Base-by-base conservation (phyloP, 2,888 invertebrate species). In the Dicranocentrus wangi region DNA sequence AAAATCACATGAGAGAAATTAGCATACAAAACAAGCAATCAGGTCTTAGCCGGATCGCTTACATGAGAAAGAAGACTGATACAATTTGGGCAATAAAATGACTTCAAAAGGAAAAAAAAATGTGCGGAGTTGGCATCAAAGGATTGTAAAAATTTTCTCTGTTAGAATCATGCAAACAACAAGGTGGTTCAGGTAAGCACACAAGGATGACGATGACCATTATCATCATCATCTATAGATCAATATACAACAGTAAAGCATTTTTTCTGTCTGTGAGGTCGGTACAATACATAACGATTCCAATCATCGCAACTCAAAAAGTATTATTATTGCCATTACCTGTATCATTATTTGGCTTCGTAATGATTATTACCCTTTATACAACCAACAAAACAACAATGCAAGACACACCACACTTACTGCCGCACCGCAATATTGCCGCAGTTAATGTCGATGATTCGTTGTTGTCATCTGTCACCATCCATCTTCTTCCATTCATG, bases 391-490 rank as follows among this genome's bases (percentile, higher is more conserved):
- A 51, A 61, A 61, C 39, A 61, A 61, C n/a, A 19, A 61, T 32
- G 10, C n/a, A 3, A 61, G 15, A 61, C 19, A 58, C 27, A 27
- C 58, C 27, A 58, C 27, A 58, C 58, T 15, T 55, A 21, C 55
- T 21, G 25, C 55, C 2, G 21, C 21, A 55, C 47, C 47, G 47
- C 47, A 47, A 15, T 47, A 47, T 47, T 27, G 32, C 61, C 55
- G 60, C 69, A 51, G 69, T 53, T 70, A 47, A 17, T 63, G 53
- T 23, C 43, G 78, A 78, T 78, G 78, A 78, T 70, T 78, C 71
- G 58, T 66, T 78, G 66, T 78, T 78, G 78, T 78, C 78, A 78
- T 78, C 71, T 78, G 78, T 78, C 78, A 78, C 78, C 63, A 78
- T 78, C 66, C 58, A 78, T 78, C 70, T 65, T 71, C 27, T 66